These are phyloP conservation scores for Gnathonemus longibarbis DNA, from an alignment of 2,113 vertebrate species.

Conservation along the genomic window DNA sequence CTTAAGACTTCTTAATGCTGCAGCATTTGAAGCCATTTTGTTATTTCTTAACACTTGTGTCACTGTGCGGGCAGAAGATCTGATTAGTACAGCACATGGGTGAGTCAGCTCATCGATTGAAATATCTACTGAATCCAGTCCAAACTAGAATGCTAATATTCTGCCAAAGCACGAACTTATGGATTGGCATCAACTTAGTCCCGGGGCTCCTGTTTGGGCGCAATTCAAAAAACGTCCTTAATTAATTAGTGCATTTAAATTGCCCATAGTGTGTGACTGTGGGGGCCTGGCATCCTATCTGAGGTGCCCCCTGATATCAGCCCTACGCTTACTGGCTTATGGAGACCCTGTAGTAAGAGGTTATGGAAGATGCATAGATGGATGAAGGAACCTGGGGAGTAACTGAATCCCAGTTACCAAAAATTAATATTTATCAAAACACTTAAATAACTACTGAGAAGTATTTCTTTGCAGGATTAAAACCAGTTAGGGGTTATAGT, in stretches of 20 bases:
- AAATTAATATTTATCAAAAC: background rate
- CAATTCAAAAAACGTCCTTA: background rate
- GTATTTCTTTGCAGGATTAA: background rate
- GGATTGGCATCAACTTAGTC: background rate
- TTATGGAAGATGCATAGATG: background rate
- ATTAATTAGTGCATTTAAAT: background rate
- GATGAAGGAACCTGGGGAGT: background rate
- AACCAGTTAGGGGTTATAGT: background rate
- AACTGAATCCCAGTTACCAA: background rate
- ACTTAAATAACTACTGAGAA: background rate
- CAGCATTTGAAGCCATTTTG: no score
- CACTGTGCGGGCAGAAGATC: background rate
- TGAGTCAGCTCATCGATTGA: background rate
- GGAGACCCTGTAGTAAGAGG: background rate
- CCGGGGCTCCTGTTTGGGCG: background rate
- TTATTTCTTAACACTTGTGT: background rate
- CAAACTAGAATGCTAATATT: background rate
- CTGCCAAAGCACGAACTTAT: background rate
- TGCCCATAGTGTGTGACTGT: background rate
- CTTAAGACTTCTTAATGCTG: no score
- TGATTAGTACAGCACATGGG: background rate
- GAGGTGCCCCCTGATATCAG: background rate
- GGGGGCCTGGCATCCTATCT: background rate
- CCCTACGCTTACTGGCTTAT: background rate
- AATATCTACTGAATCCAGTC: background rate